Base-by-base conservation (phyloP, 2,888 invertebrate species). In the Campaea margaritaria region DNA sequence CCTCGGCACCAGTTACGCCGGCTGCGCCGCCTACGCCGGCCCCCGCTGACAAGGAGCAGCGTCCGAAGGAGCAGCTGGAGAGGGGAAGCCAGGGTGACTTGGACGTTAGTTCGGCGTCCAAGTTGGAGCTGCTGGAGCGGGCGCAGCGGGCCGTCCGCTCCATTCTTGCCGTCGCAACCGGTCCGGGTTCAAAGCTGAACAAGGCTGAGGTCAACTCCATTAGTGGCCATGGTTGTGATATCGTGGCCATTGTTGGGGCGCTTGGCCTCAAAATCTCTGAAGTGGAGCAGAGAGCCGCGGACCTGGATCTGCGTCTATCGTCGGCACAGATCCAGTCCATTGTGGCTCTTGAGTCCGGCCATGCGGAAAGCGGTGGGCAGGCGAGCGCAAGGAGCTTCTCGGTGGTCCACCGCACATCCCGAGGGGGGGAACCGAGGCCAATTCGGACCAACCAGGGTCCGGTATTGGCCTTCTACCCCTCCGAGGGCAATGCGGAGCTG, bases 381-480 rank as follows among this genome's bases (percentile, higher is more conserved):
- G 15, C 14, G 1, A 15, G 5, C 11, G 15, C 14, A 12, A 15
- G 5, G 12, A 13, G 8, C 9, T 44, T 28, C n/a, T 27, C 44
- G 8, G 10, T 28, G 28, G 44, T n/a, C 2, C 28, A 13, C 2
- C 12, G 13, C 8, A 42, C 42, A 0, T 11, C 16, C 13, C 7
- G 44, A 9, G 44, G 44, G 0, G 11, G 8, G 0, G 28, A 53
- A 16, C 28, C 48, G 0, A 13, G 16, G 34, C 15, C 52, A 31
- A 53, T 49, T 4, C 27, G 12, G 15, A 34, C 12, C 9, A n/a
- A 3, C 1, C 28, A 0, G 0, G 56, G 59, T 0, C 56, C 56
- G 3, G 9, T 58, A 0, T 27, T 64, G n/a, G 51, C 51, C 0
- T 48, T 38, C n/a, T 48, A 38, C 38, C 41, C 49, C 11, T 13